Conservation (phyloP, 2,888 invertebrate species). For the Hemaris fuciformis region DNA sequence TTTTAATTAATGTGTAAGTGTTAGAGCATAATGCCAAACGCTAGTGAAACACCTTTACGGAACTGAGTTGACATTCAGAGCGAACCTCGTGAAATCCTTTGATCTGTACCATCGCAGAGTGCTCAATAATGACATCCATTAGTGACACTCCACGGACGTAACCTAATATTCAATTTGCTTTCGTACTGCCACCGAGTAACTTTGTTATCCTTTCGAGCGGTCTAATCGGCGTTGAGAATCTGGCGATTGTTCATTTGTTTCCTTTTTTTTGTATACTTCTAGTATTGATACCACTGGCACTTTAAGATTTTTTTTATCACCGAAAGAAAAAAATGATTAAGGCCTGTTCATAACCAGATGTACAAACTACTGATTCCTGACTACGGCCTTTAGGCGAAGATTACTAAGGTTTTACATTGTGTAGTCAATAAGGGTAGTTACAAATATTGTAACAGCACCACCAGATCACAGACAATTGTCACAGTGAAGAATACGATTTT, state of each 20-base stretch:
- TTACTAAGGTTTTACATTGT: too few species aligned
- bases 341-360: too few species aligned
- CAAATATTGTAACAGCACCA: too few species aligned
- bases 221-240: slow-evolving; percentile 22
- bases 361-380: too few species aligned
- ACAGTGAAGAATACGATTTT: too few species aligned
- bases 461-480: too few species aligned
- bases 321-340: too few species aligned
- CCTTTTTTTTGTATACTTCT: background rate
- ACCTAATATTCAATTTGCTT: slow-evolving; percentile 50
- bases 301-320: background rate
- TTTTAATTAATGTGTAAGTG: too few species aligned
- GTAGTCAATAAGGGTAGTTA: too few species aligned
- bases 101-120: slow-evolving; percentile 18
- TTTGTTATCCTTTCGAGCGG: slow-evolving; percentile 37
- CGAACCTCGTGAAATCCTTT: slow-evolving; percentile 4
- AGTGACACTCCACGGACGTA: slow-evolving; percentile 38
- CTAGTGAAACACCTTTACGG: background rate
- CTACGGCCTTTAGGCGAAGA: too few species aligned
- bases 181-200: slow-evolving; percentile 33
- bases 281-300: background rate
- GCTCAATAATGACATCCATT: slow-evolving; percentile 40
- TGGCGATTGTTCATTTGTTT: background rate
- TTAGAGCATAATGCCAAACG: too few species aligned
- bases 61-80: background rate